Conservation (phyloP, 2,113 vertebrate species). For the Picathartes gymnocephalus region DNA sequence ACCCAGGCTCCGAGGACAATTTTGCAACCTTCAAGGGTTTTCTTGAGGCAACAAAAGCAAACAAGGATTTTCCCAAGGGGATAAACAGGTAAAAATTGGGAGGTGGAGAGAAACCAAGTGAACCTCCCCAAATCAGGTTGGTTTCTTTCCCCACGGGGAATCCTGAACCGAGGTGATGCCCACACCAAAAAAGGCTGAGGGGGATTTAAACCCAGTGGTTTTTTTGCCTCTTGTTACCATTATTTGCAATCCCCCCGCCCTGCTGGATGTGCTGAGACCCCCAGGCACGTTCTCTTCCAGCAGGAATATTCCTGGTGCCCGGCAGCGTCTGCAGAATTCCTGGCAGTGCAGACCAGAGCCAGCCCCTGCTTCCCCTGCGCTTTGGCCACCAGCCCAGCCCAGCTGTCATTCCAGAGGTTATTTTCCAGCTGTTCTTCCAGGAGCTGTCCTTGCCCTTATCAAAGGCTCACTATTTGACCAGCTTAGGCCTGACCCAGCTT, state of each 20-base stretch:
- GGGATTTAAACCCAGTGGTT: neutral
- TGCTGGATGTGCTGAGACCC: neutral
- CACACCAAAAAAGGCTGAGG: neutral
- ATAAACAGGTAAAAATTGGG: neutral
- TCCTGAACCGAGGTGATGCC: neutral
- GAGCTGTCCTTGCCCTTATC: constrained; percentile 15
- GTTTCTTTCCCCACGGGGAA: neutral
- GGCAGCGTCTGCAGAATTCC: neutral
- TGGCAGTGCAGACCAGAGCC: neutral
- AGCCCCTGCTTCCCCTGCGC: neutral
- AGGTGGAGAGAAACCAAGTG: neutral
- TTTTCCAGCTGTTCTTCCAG: constrained; percentile 5
- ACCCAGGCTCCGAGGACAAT: neutral
- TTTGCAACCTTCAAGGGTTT: neutral
- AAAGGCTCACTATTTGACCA: constrained; percentile 3
- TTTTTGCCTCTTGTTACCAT: neutral
- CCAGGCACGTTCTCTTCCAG: neutral
- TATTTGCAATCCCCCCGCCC: neutral
- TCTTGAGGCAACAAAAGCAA: neutral
- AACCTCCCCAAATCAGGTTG: neutral
- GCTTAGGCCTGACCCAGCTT: neutral
- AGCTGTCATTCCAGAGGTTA: neutral
- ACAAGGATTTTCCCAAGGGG: neutral
- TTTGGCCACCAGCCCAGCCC: neutral
- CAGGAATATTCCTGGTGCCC: neutral